Evolutionary conservation across 1,140 invertebrate genomes (phyloP).

Genomic region (Pogonus chalceus): DNA sequence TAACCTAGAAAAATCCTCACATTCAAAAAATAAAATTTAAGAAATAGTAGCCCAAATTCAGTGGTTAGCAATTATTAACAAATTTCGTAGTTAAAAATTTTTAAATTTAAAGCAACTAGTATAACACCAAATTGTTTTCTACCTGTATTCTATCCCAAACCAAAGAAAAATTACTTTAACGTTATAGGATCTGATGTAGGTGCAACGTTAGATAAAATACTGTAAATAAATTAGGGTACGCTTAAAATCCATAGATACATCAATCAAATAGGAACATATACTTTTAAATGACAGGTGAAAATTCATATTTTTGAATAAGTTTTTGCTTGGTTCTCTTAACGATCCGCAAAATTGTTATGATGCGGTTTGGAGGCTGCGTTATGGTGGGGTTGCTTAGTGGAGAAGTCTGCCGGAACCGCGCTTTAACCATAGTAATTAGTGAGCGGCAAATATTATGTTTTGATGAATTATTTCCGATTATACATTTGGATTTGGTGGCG

Average conservation of each 20-base stretch:
- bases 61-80: slow-evolving; percentile 4
- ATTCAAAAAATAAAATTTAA: neutral
- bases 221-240: neutral
- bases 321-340: neutral
- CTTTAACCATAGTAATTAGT: neutral
- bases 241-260: neutral
- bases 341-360: slow-evolving; percentile 2
- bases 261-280: slow-evolving; percentile 1
- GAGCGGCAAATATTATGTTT: neutral
- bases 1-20: neutral
- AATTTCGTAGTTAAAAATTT: neutral
- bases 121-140: neutral
- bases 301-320: slow-evolving; percentile 5
- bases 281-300: slow-evolving; percentile 9
- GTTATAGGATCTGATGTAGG: neutral
- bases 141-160: neutral
- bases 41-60: slow-evolving; percentile 1
- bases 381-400: neutral
- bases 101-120: neutral
- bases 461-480: slow-evolving; percentile 6
- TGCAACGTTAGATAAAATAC: neutral
- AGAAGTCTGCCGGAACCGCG: neutral
- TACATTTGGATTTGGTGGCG: neutral
- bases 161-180: neutral
- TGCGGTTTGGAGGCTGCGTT: neutral